Evolutionary conservation across 2,113 vertebrate genomes (phyloP).

Genomic region (Verasper variegatus): DNA sequence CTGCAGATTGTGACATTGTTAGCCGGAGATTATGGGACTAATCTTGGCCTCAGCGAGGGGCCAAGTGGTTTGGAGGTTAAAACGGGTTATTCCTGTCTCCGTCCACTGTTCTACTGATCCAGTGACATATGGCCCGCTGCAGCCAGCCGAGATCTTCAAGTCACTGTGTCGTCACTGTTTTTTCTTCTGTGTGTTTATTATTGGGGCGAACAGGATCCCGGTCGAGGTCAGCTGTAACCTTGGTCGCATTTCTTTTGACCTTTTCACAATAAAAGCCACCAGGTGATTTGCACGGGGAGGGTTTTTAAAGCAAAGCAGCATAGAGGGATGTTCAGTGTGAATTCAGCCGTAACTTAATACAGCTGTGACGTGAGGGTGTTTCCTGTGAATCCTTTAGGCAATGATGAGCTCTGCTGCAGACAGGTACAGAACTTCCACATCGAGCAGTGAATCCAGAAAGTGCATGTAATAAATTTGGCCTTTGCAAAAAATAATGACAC

Average conservation of each 20-base stretch:
- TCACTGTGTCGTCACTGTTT: conserved; percentile 21
- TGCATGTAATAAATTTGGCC: too few species aligned
- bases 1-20: conserved; percentile 68
- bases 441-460: too few species aligned
- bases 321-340: background rate
- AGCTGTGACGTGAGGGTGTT: background rate
- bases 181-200: background rate
- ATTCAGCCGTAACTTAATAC: background rate
- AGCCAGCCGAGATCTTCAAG: conserved; percentile 32
- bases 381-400: background rate
- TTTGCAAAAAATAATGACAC: too few species aligned
- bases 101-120: conserved; percentile 48
- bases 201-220: background rate
- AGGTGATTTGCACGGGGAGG: background rate
- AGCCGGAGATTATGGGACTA: conserved; percentile 70
- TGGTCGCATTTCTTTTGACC: background rate
- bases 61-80: conserved; percentile 66
- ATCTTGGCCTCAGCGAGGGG: conserved; percentile 56
- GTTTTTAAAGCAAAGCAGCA: too few species aligned
- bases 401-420: too few species aligned
- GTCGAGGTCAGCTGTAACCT: background rate
- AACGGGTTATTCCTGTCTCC: conserved; percentile 61
- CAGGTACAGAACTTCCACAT: too few species aligned
- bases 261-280: conserved; percentile 3
- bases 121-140: conserved; percentile 60